Base-by-base conservation (phyloP, 2,888 invertebrate species). In the Ennomos quercinarius region DNA sequence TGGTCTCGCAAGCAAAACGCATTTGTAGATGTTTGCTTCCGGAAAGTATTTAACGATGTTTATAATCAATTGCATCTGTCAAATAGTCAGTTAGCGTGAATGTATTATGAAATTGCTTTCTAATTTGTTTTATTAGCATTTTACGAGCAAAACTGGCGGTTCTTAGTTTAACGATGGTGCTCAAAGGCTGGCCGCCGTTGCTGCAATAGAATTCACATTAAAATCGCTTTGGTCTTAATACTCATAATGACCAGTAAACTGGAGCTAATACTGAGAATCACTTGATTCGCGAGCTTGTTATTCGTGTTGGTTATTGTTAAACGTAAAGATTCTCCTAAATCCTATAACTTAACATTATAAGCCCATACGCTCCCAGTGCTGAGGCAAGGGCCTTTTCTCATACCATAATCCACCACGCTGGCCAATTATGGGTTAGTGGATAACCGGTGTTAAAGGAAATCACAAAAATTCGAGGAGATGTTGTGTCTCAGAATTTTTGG, bases 81-180 rank as follows among this genome's bases (percentile, higher is more conserved):
- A 52, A 58, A 52, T 41, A 52, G 47, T 46, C 46, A 40, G 39
- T 45, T 54, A 48, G 36, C n/a, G 39, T 50, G 49, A 53, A 59
- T 54, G 10, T 40, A 49, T 59, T 54, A 59, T 34, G 45, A 49
- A 57, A 57, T 61, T 50, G 53, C 57, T 60, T 55, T 55, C 36
- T 51, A 51, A 60, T 60, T 51, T 47, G 36, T 75, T 77, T 78
- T 70, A 77, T 68, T 64, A 55, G 63, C 45, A 59, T 76, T 84
- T 81, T 76, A 86, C 70, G 74, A 79, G 77, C 77, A 73, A 73
- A 76, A 76, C 81, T 67, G 63, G 69, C 64, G 74, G 71, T 80
- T 72, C 68, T 64, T 66, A 70, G 39, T 65, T 83, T 83, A 72
- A 82, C 72, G 80, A 78, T 67, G 38, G 46, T 43, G 17, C 39